Conservation (phyloP, 1,140 invertebrate species). For the Drosophila neocordata region DNA sequence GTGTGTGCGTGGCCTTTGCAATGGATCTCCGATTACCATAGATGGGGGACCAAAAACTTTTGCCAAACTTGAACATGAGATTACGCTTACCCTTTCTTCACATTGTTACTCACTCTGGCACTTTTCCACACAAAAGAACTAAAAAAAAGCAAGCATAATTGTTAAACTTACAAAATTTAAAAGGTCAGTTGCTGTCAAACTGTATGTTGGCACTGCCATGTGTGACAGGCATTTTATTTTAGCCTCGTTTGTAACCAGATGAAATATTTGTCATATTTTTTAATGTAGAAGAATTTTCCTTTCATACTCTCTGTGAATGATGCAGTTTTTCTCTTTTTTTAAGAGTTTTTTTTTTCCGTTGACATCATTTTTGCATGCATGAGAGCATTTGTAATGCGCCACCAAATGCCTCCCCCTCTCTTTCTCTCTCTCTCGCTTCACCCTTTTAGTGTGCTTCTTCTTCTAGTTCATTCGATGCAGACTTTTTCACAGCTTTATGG, state of each 20-base stretch:
- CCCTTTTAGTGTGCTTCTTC: neutral
- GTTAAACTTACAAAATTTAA: neutral
- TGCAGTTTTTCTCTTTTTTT: conserved; percentile 34
- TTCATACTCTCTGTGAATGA: conserved; percentile 1
- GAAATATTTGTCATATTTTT: conserved; percentile 10
- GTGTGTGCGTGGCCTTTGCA: neutral
- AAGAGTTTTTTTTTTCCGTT: conserved; percentile 40
- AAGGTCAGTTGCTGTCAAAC: neutral
- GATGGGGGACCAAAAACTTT: too few species aligned
- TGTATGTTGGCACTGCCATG: neutral
- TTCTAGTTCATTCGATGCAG: neutral
- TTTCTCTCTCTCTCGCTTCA: neutral
- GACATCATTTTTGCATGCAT: conserved; percentile 65
- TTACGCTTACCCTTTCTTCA: too few species aligned
- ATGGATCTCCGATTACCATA: conserved; percentile 2
- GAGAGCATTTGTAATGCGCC: conserved; percentile 36
- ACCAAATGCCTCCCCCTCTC: neutral
- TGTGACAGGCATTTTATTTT: neutral
- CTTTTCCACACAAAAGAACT: neutral
- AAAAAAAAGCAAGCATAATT: neutral
- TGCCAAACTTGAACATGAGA: neutral
- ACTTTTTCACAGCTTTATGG: conserved; percentile 32
- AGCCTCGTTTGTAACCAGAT: neutral
- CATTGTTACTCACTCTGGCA: neutral
- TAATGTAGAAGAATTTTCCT: neutral